A percentile compares a stretch with the other conserved stretches of the same genome.
Evolutionary conservation across 2,888 invertebrate species (phyloP).

Genomic region (Drosophila picticornis): DNA sequence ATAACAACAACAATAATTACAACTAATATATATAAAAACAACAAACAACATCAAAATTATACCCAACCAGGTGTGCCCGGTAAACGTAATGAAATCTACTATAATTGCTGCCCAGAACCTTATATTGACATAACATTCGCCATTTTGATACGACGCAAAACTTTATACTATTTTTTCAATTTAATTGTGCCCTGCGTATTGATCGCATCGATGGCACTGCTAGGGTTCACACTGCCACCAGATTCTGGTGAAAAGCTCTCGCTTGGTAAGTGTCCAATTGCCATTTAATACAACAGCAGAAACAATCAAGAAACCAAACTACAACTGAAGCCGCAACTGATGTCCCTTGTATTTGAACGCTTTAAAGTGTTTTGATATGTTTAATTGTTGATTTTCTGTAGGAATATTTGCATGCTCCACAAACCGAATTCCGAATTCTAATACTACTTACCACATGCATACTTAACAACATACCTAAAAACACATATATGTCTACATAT

Average conservation of each 20-base stretch:
- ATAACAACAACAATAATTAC: conserved; percentile 14
- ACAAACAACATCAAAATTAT: conserved; percentile 20
- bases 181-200: conserved; percentile 99
- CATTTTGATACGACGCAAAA: conserved; percentile 97
- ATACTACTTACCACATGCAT: conserved; percentile 12
- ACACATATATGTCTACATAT: not conserved
- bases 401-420: conserved; percentile 51
- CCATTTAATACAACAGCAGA: conserved; percentile 24
- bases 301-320: conserved; percentile 14
- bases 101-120: conserved; percentile 99
- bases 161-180: conserved; percentile 99
- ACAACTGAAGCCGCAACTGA: conserved; percentile 22
- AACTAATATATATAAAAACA: conserved; percentile 1
- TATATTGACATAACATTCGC: conserved; percentile 99
- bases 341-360: not conserved
- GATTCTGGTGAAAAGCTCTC: conserved; percentile 99
- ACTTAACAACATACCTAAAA: not conserved
- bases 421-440: conserved; percentile 34
- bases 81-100: conserved; percentile 96
- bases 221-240: conserved; percentile 99
- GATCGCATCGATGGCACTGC: conserved; percentile 99
- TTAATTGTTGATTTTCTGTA: conserved; percentile 48
- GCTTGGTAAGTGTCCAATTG: conserved; percentile 89
- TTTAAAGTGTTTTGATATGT: conserved; percentile 36
- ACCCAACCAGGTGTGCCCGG: conserved; percentile 92